Percentiles rank a stretch among this genome's conserved stretches.
Evolutionary conservation across 2,888 invertebrate genomes (phyloP).

Genomic region (Sphaeridia pumilis): DNA sequence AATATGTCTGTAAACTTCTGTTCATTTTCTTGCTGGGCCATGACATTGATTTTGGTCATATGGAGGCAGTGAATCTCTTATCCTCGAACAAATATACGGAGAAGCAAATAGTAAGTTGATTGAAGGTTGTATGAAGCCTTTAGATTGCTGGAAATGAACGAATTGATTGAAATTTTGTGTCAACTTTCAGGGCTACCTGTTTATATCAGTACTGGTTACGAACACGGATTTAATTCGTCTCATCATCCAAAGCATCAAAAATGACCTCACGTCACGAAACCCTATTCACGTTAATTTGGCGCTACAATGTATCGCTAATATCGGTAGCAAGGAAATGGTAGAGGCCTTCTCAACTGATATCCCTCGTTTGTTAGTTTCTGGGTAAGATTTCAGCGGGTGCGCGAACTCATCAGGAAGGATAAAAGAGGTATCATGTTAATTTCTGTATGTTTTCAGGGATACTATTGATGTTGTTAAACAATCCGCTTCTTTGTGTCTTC

Average conservation of each 20-base stretch:
- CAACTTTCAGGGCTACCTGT: constrained; percentile 78
- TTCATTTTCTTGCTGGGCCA: constrained; percentile 99
- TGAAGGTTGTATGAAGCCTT: not conserved
- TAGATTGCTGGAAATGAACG: not conserved
- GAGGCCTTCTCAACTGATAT: constrained; percentile 95
- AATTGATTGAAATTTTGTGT: not conserved
- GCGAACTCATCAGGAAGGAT: not conserved
- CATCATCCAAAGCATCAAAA: constrained; percentile 98
- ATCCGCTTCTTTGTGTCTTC: constrained; percentile 91
- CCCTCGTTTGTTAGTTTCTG: constrained; percentile 94
- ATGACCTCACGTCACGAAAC: constrained; percentile 90
- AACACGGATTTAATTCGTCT: constrained; percentile 98
- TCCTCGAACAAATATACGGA: constrained; percentile 99
- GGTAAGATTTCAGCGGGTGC: constrained; percentile 46
- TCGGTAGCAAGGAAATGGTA: constrained; percentile 99
- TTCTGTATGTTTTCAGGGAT: constrained; percentile 50
- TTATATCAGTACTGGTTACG: constrained; percentile 97
- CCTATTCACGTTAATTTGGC: constrained; percentile 98
- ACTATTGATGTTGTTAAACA: constrained; percentile 99
- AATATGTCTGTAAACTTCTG: constrained; percentile 98
- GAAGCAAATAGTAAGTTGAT: constrained; percentile 82
- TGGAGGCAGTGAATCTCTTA: constrained; percentile 98
- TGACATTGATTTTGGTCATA: constrained; percentile 99
- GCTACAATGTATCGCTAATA: constrained; percentile 98
- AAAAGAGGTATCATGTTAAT: no score